Base-by-base conservation (phyloP, 2,888 invertebrate genomes). In the Meteorus colon region DNA sequence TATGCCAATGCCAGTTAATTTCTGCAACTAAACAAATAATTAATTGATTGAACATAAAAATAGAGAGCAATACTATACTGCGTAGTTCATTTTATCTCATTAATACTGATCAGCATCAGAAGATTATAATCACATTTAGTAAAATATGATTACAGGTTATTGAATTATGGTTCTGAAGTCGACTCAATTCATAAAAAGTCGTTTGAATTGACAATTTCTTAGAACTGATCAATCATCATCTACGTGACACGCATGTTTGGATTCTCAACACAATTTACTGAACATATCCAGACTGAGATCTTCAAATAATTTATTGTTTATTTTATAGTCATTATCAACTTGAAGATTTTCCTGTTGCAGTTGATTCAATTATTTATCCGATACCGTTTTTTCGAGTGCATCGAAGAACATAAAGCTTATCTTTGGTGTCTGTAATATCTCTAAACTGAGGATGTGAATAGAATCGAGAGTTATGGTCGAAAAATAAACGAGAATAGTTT, bases 401-500 rank as follows among this genome's bases (percentile, higher is more conserved):
- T 48, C n/a, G n/a, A n/a, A 48, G 6, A 14, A 16, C 8, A 41
- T 41, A 10, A 41, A 41, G 8, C 12, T 2, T 41, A 8, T 41
- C 41, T 41, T 10, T 41, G 2, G 12, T 41, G 12, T 41, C 41
- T 41, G 41, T 41, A 41, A 10, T 41, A 41, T 8, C 12, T 41
- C 12, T 12, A 12, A 19, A 24, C 55, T 55, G 12, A 19, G 4
- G 19, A 55, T 10, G 8, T 19, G n/a, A n/a, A 55, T 19, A 24
- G 19, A 55, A 2, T 19, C 8, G 19, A 14, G 24, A 66, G 41
- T 41, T 5, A 24, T 34, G 37, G 14, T 24, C 37, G 12, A 66
- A 37, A 14, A 66, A 66, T 41, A 41, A 66, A 34, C 24, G 19
- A 66, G 8, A 66, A 63, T 19, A 34, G 37, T 63, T 63, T 41